Evolutionary conservation across 2,797 vertebrate species (phyloP).

Genomic region (Salmo trutta): DNA sequence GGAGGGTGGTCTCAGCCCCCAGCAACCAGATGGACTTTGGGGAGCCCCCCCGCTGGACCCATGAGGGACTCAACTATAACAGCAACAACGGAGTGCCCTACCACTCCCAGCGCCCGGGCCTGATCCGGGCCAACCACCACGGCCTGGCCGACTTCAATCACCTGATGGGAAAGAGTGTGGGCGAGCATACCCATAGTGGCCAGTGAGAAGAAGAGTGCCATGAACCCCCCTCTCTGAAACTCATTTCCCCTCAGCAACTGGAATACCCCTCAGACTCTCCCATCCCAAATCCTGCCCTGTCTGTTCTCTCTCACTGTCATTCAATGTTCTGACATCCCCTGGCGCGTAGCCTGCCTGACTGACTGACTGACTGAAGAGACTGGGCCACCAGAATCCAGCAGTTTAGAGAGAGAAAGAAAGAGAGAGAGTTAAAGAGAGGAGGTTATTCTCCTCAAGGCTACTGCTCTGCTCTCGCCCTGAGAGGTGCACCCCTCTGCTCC

Average conservation of each 20-base stretch:
- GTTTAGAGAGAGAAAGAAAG: slow-evolving; percentile 47
- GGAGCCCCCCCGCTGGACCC: slow-evolving; percentile 80
- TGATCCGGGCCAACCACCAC: slow-evolving; percentile 72
- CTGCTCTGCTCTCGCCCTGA: slow-evolving; percentile 42
- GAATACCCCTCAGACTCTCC: slow-evolving; percentile 61
- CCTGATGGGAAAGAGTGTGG: slow-evolving; percentile 81
- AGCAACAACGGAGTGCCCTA: slow-evolving; percentile 79
- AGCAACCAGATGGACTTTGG: slow-evolving; percentile 83
- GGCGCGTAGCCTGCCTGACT: slow-evolving; percentile 26
- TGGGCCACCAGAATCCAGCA: slow-evolving; percentile 16
- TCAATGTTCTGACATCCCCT: slow-evolving; percentile 66
- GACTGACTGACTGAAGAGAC: slow-evolving; percentile 49
- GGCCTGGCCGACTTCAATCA: slow-evolving; percentile 84
- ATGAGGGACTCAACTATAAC: slow-evolving; percentile 85
- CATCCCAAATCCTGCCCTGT: slow-evolving; percentile 54
- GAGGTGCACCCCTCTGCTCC: neutral
- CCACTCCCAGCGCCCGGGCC: slow-evolving; percentile 70
- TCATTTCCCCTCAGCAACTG: slow-evolving; percentile 62
- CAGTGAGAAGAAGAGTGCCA: slow-evolving; percentile 67
- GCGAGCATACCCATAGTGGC: slow-evolving; percentile 84
- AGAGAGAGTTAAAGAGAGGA: slow-evolving; percentile 40
- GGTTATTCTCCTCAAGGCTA: slow-evolving; percentile 31
- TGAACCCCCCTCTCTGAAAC: slow-evolving; percentile 50
- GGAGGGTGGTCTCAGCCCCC: slow-evolving; percentile 89
- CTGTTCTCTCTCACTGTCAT: slow-evolving; percentile 74